phyloP scores from a whole-genome alignment of 2,888 invertebrate species.

The Himalopsyche kuldschensis region DNA sequence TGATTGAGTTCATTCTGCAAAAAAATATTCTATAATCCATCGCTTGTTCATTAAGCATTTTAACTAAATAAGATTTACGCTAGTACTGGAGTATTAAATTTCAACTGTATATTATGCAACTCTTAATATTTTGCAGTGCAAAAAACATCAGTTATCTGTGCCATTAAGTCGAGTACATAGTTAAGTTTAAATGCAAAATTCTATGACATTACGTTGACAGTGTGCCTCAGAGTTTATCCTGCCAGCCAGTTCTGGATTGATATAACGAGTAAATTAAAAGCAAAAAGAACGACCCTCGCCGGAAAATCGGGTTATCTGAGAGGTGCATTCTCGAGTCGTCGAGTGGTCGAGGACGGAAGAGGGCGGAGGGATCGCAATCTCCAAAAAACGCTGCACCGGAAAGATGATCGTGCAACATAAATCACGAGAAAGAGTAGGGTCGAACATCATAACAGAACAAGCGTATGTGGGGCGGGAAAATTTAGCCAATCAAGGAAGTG shows the following conservation, averaged over 20 bases:
- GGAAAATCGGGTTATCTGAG: constrained; percentile 20
- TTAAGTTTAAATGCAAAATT: too few species aligned
- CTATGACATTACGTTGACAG: neutral
- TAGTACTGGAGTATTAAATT: too few species aligned
- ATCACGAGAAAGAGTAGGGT: neutral
- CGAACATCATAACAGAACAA: neutral
- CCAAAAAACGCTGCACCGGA: neutral
- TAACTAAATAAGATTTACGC: too few species aligned
- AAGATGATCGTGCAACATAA: neutral
- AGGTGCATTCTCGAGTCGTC: constrained; percentile 3
- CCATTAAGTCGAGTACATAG: too few species aligned
- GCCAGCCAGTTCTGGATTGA: neutral
- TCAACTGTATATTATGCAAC: too few species aligned
- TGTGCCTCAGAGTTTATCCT: neutral
- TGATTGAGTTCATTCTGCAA: too few species aligned
- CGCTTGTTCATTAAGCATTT: too few species aligned
- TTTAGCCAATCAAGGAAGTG: neutral
- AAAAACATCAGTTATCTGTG: too few species aligned
- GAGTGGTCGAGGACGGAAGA: constrained; percentile 8
- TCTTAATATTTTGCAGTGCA: too few species aligned
- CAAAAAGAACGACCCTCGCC: neutral
- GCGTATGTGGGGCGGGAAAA: neutral
- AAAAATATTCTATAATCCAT: too few species aligned
- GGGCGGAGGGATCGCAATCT: neutral
- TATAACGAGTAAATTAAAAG: neutral